phyloP scores from a whole-genome alignment of 2,888 invertebrate species.

The Abrostola tripartita region DNA sequence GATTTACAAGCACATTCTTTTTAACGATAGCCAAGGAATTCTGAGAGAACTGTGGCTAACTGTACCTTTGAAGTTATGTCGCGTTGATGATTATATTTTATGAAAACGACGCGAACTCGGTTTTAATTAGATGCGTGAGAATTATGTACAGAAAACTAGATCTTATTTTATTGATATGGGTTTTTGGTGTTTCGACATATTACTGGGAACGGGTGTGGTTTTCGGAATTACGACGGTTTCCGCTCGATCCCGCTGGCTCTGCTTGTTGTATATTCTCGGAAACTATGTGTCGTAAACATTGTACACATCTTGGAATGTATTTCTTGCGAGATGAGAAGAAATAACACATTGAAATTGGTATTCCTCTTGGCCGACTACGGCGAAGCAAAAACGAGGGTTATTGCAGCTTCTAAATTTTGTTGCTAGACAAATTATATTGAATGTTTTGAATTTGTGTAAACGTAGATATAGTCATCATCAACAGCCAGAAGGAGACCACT shows the following conservation, averaged over 20 bases:
- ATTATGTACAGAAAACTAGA: conserved; percentile 30
- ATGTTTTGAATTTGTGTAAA: no score
- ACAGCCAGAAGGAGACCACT: no score
- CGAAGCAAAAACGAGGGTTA: no score
- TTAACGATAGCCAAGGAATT: conserved; percentile 59
- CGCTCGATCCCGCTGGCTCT: conserved; percentile 3
- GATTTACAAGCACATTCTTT: conserved; percentile 67
- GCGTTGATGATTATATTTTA: conserved; percentile 48
- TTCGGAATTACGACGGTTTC: conserved; percentile 26
- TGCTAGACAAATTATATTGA: no score
- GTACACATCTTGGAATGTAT: neutral
- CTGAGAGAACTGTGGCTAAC: conserved; percentile 45
- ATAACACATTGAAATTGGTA: no score
- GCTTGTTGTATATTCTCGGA: conserved; percentile 22
- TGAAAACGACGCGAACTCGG: conserved; percentile 36
- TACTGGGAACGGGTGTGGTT: conserved; percentile 19
- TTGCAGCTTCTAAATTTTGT: no score
- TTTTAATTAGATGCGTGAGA: conserved; percentile 52
- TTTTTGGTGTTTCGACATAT: conserved; percentile 35
- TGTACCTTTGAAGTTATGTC: conserved; percentile 48
- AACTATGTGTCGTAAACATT: conserved; percentile 7
- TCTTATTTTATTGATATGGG: conserved; percentile 41
- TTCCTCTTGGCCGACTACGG: no score
- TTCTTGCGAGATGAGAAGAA: neutral
- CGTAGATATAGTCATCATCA: no score